Evolutionary conservation across 1,140 invertebrate species (phyloP), one percentile per base, ranked within the genome.

Genomic region (Sinella curviseta): DNA sequence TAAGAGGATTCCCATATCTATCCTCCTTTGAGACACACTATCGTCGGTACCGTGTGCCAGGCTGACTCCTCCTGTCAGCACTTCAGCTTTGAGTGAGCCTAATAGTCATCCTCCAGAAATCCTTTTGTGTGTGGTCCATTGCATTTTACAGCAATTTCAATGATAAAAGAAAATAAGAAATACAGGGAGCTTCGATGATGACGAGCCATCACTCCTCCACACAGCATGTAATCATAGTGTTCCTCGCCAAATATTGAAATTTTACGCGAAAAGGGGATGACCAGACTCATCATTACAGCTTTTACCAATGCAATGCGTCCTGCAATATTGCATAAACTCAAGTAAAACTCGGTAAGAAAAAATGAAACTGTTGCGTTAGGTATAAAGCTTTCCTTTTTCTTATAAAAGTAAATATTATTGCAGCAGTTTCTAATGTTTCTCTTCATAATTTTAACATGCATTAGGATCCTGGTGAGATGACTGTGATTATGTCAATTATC

Each of bases 401-500:
- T n/a, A n/a, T n/a, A n/a, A n/a, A n/a, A n/a, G n/a, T n/a, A n/a
- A n/a, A n/a, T n/a, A n/a, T n/a, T n/a, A n/a, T n/a, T n/a, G n/a
- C n/a, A n/a, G n/a, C n/a, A n/a, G n/a, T n/a, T n/a, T n/a, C n/a
- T n/a, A n/a, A n/a, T n/a, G n/a, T n/a, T n/a, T n/a, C n/a, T n/a
- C n/a, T n/a, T n/a, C n/a, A n/a, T n/a, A n/a, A n/a, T n/a, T n/a
- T n/a, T n/a, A n/a, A n/a, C n/a, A n/a, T n/a, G 39, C 39, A 48
- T 8, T 17, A 48, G 17, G 17, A 8, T 26, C 57, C 30, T 12
- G 26, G 8, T 31, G 31, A 33, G 65, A 70, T 70, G 31, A 33
- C 65, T 70, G n/a, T 33, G 30, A 70, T 70, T 70, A 70, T 70
- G 65, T 70, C 65, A 70, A 70, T 70, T 70, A 70, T 70, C 26